Evolutionary conservation across 2,888 invertebrate genomes (phyloP), one percentile per base, ranked within the genome.

Genomic region (Amiota mariae): DNA sequence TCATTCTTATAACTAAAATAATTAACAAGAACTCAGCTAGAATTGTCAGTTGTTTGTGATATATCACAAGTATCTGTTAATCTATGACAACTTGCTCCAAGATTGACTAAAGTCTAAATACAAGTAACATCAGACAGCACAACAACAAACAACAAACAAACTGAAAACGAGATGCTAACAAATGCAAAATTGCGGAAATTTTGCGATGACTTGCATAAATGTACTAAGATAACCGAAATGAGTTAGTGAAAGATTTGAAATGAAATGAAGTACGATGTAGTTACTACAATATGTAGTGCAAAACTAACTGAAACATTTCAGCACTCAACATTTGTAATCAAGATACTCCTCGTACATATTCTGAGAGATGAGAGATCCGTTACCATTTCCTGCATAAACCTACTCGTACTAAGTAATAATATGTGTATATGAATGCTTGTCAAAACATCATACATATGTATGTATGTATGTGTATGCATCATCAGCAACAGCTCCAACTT

Each of bases 151-250:
- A 24, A 24, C 24, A 24, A 24, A 24, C 24, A 24, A 24, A 24
- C n/a, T n/a, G 3, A 24, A 24, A 2, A 24, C 24, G 24, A 24
- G 24, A 81, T 82, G 85, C 85, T 85, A 83, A 85, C 84, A 75
- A 81, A 80, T 82, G 83, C 70, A 78, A 79, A 82, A 76, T 82
- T 82, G 79, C 82, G 82, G 85, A 85, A 82, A 83, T 77, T 82
- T 75, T 59, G 59, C 57, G 48, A 49, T 79, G 68, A 61, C 66
- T 71, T 73, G 57, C 74, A 64, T 71, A 56, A 63, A 72, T 73
- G 72, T 72, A 73, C 72, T 47, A 18, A 67, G 66, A 72, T 54
- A 68, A 51, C 15, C 48, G 6, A 57, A 46, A 59, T 20, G 18
- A 59, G 57, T 18, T 18, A 11, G 9, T 20, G 57, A 18, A 6